phyloP scores from a whole-genome alignment of 2,113 vertebrate genomes.

The Myiozetetes cayanensis region DNA sequence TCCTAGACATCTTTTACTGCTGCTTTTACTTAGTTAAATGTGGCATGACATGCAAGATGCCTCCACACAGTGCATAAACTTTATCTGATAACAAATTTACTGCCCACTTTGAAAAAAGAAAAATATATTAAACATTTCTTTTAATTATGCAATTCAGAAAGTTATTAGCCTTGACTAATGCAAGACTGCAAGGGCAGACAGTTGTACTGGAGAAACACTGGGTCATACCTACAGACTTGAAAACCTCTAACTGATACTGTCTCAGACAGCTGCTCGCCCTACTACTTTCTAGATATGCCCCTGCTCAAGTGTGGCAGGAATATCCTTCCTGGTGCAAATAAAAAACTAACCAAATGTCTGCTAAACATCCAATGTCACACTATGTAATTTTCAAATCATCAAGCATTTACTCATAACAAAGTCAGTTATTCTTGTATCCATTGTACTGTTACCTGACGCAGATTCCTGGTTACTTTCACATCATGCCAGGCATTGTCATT shows the following conservation, averaged over 20 bases:
- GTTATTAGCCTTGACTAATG: neutral
- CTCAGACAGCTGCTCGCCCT: slow-evolving; percentile 66
- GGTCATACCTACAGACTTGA: neutral
- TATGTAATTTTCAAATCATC: slow-evolving; percentile 60
- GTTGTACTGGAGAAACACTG: neutral
- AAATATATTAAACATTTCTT: neutral
- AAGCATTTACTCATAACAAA: slow-evolving; percentile 74
- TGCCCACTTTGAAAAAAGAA: neutral
- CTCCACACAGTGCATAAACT: neutral
- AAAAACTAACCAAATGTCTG: slow-evolving; percentile 66
- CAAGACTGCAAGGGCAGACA: slow-evolving; percentile 43
- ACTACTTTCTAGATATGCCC: slow-evolving; percentile 84
- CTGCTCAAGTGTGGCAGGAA: slow-evolving; percentile 87
- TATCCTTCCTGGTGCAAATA: slow-evolving; percentile 68
- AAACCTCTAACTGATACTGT: neutral
- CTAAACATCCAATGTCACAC: slow-evolving; percentile 61
- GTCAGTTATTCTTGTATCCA: slow-evolving; percentile 83
- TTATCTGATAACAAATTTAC: neutral
- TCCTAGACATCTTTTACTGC: neutral
- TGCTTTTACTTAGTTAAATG: neutral
- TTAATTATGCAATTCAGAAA: neutral
- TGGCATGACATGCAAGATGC: slow-evolving; percentile 38
- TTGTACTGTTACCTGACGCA: slow-evolving; percentile 99
- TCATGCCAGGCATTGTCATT: slow-evolving; percentile 99
- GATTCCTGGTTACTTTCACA: slow-evolving; percentile 99